phyloP scores from a whole-genome alignment of 2,113 vertebrate species.

The Tyto alba region DNA sequence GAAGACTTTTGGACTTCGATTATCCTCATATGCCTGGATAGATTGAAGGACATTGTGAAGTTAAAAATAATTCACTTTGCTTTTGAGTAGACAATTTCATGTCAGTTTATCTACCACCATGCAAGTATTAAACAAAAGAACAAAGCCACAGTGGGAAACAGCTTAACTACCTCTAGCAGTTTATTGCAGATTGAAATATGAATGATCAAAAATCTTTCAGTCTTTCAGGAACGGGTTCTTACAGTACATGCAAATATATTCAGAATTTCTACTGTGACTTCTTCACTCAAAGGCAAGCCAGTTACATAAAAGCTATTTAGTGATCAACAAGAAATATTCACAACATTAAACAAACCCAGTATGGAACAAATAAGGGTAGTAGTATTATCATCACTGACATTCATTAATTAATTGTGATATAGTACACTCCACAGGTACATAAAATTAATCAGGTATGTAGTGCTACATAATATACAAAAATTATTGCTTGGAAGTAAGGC shows the following conservation, averaged over 20 bases:
- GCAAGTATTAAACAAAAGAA: background rate
- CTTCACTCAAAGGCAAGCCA: background rate
- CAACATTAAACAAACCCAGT: background rate
- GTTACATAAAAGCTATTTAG: background rate
- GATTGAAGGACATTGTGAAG: background rate
- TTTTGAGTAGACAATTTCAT: background rate
- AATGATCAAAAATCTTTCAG: background rate
- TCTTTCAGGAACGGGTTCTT: background rate
- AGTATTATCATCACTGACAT: background rate
- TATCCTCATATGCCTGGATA: background rate
- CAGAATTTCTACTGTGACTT: background rate
- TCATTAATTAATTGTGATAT: background rate
- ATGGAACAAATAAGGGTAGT: background rate
- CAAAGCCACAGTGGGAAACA: background rate
- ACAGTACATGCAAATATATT: background rate
- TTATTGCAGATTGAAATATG: background rate
- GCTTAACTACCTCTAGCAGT: background rate
- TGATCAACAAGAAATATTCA: background rate
- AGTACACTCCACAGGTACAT: background rate
- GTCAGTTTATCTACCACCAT: background rate
- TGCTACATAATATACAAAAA: background rate
- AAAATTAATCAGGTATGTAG: background rate
- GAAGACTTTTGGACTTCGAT: background rate
- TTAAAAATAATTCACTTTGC: background rate
- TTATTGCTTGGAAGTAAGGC: too few relatives aligned